Conservation (phyloP, 1,140 invertebrate genomes). For the Bombus difficillimus region DNA sequence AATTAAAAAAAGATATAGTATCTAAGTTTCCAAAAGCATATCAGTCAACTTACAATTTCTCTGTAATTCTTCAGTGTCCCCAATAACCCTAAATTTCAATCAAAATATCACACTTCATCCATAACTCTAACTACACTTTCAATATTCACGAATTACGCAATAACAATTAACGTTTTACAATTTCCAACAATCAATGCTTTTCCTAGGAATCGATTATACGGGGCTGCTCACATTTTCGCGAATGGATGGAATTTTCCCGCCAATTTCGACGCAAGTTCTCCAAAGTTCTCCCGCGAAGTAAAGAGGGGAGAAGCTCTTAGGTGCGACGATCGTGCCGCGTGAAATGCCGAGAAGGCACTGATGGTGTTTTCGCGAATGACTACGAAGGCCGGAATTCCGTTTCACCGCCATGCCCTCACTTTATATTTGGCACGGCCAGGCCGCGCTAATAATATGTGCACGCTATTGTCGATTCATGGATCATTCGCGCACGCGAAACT, state of each 20-base stretch:
- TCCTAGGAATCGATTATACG: too few relatives aligned
- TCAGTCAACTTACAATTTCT: not conserved
- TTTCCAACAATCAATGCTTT: not conserved
- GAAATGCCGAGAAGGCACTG: conserved; percentile 37
- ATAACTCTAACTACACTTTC: not conserved
- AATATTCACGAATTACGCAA: not conserved
- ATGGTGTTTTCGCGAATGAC: conserved; percentile 33
- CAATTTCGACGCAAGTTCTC: conserved; percentile 7
- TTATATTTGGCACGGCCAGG: conserved; percentile 42
- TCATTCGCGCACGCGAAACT: not conserved
- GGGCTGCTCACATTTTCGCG: not conserved
- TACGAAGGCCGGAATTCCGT: conserved; percentile 30
- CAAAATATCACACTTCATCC: not conserved
- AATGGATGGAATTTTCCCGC: conserved; percentile 24
- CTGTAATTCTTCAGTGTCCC: not conserved
- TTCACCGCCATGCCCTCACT: conserved; percentile 18
- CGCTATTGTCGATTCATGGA: conserved; percentile 43
- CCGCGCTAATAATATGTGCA: conserved; percentile 33
- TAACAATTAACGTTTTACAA: not conserved
- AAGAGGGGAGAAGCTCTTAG: not conserved
- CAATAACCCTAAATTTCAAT: not conserved
- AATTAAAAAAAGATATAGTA: not conserved
- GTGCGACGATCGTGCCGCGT: conserved; percentile 3
- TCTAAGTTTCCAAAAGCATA: not conserved
- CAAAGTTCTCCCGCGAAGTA: not conserved